Base-by-base conservation (phyloP, 2,888 invertebrate genomes). In the Balanococcus diminutus region DNA sequence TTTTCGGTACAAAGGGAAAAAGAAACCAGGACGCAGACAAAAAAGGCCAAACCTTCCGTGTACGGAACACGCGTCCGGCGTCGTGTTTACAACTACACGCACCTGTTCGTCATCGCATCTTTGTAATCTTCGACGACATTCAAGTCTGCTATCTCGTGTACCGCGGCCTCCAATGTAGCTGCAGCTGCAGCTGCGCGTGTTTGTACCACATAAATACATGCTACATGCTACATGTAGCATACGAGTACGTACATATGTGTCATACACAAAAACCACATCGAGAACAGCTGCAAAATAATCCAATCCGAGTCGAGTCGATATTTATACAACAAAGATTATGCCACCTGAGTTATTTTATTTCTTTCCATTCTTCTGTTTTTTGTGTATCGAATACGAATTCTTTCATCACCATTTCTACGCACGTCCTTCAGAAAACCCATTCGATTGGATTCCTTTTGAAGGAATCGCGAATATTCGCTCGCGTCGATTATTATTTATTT, bases 211-310 rank as follows among this genome's bases (percentile, higher is more conserved):
- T 42, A 9, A 2, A 42, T 42, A 42, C 42, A 42, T 36, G 8
- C 36, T 46, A 46, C 46, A n/a, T 46, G 5, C 46, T 46, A n/a
- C n/a, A n/a, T n/a, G n/a, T n/a, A n/a, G 8, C 36, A 36, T 36
- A 36, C 36, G 4, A n/a, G n/a, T n/a, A n/a, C 56, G 56, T 22
- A 56, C 22, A 56, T 56, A 56, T 22, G 22, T 56, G 56, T 56
- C 56, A 22, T 22, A 56, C 56, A 56, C 56, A 56, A 56, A 19
- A 56, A 56, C 56, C 56, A 14, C 56, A 56, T 22, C 0, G 67
- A 67, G 67, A 67, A 67, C 67, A 67, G 67, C 67, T 67, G 67
- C 67, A 28, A 67, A 67, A 56, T 22, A 56, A 19, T 19, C 67
- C 56, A 56, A 19, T 19, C 67, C 67, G 67, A 31, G 67, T 67